Evolutionary conservation across 2,113 vertebrate genomes (phyloP).

Genomic region (Orthonyx spaldingii): DNA sequence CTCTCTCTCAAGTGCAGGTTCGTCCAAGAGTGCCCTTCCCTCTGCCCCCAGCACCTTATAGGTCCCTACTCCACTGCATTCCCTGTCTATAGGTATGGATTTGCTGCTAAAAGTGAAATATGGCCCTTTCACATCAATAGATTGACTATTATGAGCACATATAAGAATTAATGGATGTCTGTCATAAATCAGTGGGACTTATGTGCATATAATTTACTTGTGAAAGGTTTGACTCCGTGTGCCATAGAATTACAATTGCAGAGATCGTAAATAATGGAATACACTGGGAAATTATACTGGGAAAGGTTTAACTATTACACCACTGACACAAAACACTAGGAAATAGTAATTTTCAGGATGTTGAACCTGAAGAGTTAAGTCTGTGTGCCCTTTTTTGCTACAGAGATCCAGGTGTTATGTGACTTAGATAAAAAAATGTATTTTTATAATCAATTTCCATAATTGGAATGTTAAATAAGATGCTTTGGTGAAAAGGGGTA

Average conservation of each 20-base stretch:
- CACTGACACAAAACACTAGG: not conserved
- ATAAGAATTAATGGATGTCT: not conserved
- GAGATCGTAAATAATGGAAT: not conserved
- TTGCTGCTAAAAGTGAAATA: not conserved
- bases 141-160: not conserved
- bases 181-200: not conserved
- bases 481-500: not conserved
- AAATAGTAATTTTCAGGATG: not conserved
- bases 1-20: not conserved
- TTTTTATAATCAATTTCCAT: not conserved
- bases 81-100: not conserved
- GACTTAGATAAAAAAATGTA: not conserved
- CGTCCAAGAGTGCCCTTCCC: not conserved
- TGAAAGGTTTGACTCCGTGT: not conserved
- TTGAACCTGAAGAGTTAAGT: not conserved
- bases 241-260: not conserved
- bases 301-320: not conserved
- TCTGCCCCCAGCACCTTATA: accelerated
- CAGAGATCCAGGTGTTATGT: not conserved
- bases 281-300: not conserved
- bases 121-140: not conserved
- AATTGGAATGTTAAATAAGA: not conserved
- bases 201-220: not conserved
- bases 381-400: not conserved
- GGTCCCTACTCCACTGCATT: not conserved